Conservation (phyloP, 2,797 vertebrate species). For the Yasuhikotakia modesta region DNA sequence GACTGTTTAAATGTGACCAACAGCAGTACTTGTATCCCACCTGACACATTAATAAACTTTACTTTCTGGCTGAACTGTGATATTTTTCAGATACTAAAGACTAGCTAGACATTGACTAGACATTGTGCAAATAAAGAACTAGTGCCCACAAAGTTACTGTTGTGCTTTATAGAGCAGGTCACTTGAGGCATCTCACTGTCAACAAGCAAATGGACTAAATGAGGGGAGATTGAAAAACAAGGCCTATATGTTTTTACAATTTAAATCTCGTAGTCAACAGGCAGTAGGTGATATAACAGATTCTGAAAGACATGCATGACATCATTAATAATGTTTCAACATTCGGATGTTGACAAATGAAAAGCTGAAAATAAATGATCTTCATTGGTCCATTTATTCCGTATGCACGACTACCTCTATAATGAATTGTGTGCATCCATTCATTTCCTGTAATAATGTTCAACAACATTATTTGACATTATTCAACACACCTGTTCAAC, state of each 20-base stretch:
- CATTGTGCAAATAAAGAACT: background rate
- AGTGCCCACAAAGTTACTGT: background rate
- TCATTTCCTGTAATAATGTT: too few relatives aligned
- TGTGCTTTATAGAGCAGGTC: background rate
- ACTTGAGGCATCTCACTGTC: background rate
- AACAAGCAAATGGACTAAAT: slow-evolving; percentile 3
- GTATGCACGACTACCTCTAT: too few relatives aligned
- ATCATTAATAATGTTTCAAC: background rate
- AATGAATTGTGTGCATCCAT: too few relatives aligned
- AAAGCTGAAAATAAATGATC: too few relatives aligned
- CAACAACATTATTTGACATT: too few relatives aligned
- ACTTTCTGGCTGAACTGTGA: slow-evolving; percentile 13
- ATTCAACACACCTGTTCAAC: background rate
- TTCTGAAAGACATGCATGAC: too few relatives aligned
- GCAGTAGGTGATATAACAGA: background rate
- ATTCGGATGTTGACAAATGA: too few relatives aligned
- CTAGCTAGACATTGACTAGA: slow-evolving; percentile 4
- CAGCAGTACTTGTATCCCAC: background rate
- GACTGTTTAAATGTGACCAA: background rate
- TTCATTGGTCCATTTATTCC: too few relatives aligned
- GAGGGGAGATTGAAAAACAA: background rate
- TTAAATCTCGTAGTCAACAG: background rate
- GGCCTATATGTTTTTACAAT: background rate
- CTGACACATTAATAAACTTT: background rate
- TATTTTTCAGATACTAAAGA: slow-evolving; percentile 34